Conservation (phyloP, 1,140 invertebrate species). For the Macrosteles quadrilineatus region DNA sequence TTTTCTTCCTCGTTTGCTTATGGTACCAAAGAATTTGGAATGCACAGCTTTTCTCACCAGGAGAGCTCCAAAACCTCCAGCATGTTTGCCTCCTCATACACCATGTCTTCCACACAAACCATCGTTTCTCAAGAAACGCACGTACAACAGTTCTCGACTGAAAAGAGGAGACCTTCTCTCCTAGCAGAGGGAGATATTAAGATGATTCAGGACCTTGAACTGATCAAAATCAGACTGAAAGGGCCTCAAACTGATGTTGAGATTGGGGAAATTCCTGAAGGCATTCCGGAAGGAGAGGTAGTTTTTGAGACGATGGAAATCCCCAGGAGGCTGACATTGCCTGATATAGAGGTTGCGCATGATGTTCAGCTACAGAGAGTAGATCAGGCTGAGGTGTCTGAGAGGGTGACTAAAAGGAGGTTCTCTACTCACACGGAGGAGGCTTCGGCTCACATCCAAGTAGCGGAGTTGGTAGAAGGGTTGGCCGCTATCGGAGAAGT, state of each 20-base stretch:
- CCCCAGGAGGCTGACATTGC: background rate
- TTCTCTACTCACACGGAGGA: slow-evolving; percentile 4
- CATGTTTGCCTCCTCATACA: slow-evolving; percentile 9
- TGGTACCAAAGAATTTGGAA: background rate
- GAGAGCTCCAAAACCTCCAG: background rate
- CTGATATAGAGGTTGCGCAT: slow-evolving; percentile 16
- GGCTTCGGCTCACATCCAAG: slow-evolving; percentile 9
- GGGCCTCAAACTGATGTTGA: background rate
- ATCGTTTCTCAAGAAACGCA: background rate
- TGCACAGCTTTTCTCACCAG: background rate
- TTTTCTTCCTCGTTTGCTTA: slow-evolving; percentile 8
- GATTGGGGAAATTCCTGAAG: background rate
- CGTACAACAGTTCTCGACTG: background rate
- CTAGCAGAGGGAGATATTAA: slow-evolving; percentile 3
- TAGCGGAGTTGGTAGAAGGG: background rate
- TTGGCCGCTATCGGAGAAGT: background rate
- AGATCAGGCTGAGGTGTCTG: background rate
- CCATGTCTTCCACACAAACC: background rate
- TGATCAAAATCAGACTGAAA: slow-evolving; percentile 9
- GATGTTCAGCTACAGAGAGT: background rate
- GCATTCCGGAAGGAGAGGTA: background rate
- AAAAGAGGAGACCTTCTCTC: background rate
- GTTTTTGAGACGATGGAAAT: background rate
- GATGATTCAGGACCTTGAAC: background rate
- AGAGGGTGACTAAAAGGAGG: background rate